phyloP scores from a whole-genome alignment of 1,140 invertebrate genomes.

The Pseudomyrmex concolor region DNA sequence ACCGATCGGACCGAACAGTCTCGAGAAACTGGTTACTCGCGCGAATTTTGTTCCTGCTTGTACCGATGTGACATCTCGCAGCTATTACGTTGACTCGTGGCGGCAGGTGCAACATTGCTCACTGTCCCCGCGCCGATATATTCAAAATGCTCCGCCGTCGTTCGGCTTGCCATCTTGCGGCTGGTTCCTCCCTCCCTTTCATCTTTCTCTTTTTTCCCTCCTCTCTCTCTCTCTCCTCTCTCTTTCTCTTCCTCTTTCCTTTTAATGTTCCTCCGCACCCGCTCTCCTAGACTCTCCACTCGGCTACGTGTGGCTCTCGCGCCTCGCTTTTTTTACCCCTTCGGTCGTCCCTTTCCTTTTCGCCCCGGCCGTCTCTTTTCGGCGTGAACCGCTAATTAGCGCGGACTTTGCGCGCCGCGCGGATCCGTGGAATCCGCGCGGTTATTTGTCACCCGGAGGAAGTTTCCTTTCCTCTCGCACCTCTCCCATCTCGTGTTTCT shows the following conservation, averaged over 20 bases:
- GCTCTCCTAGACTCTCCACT: not conserved
- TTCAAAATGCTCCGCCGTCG: constrained; percentile 75
- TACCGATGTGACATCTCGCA: constrained; percentile 79
- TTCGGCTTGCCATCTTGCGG: constrained; percentile 71
- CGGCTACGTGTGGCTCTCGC: constrained; percentile 42
- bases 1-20: not conserved
- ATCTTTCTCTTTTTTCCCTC: too few species aligned
- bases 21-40: not conserved
- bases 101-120: constrained; percentile 83
- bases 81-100: constrained; percentile 81
- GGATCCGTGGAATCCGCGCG: constrained; percentile 79
- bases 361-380: constrained; percentile 64
- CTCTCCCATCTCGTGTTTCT: constrained; percentile 13
- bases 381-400: constrained; percentile 81
- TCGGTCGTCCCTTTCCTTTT: constrained; percentile 44
- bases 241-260: constrained; percentile 45
- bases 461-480: constrained; percentile 40
- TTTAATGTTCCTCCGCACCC: constrained; percentile 32
- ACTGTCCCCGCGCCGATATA: constrained; percentile 80
- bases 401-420: constrained; percentile 77
- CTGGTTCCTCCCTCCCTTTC: constrained; percentile 57
- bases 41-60: constrained; percentile 69
- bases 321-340: not conserved
- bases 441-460: constrained; percentile 82
- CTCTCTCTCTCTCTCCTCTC: not conserved